Evolutionary conservation across 2,797 vertebrate genomes (phyloP).

Genomic region (Cheirogaleus major): DNA sequence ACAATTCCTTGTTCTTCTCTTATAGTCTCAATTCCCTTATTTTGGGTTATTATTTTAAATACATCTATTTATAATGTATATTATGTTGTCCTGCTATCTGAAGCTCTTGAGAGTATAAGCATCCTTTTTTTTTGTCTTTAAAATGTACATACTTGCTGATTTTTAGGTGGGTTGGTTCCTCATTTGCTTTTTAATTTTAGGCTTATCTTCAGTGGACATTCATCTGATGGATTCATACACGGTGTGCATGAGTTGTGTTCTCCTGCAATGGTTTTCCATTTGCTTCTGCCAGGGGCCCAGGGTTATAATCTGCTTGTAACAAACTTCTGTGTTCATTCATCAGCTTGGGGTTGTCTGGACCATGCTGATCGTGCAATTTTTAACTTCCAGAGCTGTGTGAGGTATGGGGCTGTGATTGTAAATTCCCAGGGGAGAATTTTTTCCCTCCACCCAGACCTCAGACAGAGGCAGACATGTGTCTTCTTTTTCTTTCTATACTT

Average conservation of each 20-base stretch:
- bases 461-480: background rate
- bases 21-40: background rate
- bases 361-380: background rate
- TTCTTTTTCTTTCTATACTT: background rate
- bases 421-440: background rate
- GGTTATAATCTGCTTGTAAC: background rate
- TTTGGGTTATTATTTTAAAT: slow-evolving; percentile 16
- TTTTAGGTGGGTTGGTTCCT: background rate
- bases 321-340: background rate
- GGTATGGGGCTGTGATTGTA: background rate
- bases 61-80: background rate
- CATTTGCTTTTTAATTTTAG: background rate
- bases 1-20: background rate
- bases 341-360: background rate
- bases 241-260: background rate
- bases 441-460: background rate
- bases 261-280: background rate
- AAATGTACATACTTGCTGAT: background rate
- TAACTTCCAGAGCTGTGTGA: background rate
- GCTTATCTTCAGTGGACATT: background rate
- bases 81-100: background rate
- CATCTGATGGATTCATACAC: background rate
- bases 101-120: background rate
- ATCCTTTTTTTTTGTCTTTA: background rate
- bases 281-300: background rate